Conservation (phyloP, 2,888 invertebrate genomes). For the Ceriagrion tenellum region DNA sequence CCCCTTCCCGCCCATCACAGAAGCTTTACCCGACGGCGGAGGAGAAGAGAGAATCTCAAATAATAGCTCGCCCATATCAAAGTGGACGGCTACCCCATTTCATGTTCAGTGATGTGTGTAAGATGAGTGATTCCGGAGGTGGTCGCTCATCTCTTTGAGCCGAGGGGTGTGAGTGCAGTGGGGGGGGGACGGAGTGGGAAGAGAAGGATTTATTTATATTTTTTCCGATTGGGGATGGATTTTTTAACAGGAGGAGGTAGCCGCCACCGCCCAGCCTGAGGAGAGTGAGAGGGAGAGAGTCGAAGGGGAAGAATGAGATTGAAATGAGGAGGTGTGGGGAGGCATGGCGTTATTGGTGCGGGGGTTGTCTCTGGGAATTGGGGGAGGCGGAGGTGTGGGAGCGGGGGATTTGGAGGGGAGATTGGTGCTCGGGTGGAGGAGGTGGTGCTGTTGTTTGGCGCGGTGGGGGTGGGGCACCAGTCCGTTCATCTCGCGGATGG, state of each 20-base stretch:
- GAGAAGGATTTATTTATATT: background rate
- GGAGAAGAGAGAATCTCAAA: constrained; percentile 16
- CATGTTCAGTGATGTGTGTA: constrained; percentile 49
- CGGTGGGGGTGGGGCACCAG: background rate
- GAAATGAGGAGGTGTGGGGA: background rate
- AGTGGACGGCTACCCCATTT: constrained; percentile 39
- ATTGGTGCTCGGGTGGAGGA: background rate
- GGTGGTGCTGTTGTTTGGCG: constrained; percentile 22
- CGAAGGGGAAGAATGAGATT: background rate
- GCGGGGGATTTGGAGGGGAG: background rate
- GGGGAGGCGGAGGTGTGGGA: background rate
- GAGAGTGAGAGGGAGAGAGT: no score
- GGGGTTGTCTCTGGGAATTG: background rate
- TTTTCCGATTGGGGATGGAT: background rate
- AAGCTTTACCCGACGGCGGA: background rate
- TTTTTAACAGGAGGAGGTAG: background rate
- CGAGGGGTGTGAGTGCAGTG: no score
- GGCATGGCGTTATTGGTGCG: constrained; percentile 8
- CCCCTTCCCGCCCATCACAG: background rate
- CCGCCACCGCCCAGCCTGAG: background rate
- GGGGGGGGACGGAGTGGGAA: no score
- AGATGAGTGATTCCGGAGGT: constrained; percentile 52
- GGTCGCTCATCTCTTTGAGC: background rate
- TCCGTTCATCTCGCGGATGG: constrained; percentile 54
- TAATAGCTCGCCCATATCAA: constrained; percentile 36